These are phyloP conservation scores for Noctua janthe DNA, from an alignment of 2,888 invertebrate genomes.

Conservation along the genomic window DNA sequence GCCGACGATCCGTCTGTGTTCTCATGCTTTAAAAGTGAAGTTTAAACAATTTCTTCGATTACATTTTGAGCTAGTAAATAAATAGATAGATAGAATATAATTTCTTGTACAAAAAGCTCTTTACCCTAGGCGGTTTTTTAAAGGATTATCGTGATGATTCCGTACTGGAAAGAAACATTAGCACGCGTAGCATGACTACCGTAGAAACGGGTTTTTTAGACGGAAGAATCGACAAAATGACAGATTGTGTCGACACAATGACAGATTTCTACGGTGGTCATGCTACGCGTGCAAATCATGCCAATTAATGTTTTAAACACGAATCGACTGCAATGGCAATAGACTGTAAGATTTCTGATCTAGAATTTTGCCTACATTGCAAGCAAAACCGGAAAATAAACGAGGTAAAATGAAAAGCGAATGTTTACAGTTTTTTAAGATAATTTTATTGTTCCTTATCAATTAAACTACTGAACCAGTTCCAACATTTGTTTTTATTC, in stretches of 20 bases:
- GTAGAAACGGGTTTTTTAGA: too few species aligned
- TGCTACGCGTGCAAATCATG: too few species aligned
- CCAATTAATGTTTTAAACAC: background rate
- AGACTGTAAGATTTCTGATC: background rate
- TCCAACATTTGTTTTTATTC: slow-evolving; percentile 15
- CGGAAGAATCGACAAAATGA: too few species aligned
- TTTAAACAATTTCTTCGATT: background rate
- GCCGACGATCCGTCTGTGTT: slow-evolving; percentile 17
- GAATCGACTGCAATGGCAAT: background rate
- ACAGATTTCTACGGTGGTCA: too few species aligned
- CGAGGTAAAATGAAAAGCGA: background rate
- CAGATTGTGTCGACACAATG: too few species aligned
- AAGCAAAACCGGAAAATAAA: slow-evolving; percentile 1
- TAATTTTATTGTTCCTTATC: slow-evolving; percentile 15
- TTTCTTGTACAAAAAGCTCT: background rate
- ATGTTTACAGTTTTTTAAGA: slow-evolving; percentile 16
- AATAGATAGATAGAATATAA: background rate
- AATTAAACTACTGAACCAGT: slow-evolving; percentile 31
- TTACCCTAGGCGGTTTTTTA: background rate
- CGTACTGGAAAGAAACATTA: background rate
- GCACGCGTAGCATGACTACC: too few species aligned
- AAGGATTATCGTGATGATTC: background rate
- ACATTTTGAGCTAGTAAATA: background rate
- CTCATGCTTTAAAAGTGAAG: background rate
- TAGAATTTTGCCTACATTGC: background rate